Evolutionary conservation across 2,797 vertebrate genomes (phyloP), one percentile per base, ranked within the genome.

Genomic region (Carapus acus): DNA sequence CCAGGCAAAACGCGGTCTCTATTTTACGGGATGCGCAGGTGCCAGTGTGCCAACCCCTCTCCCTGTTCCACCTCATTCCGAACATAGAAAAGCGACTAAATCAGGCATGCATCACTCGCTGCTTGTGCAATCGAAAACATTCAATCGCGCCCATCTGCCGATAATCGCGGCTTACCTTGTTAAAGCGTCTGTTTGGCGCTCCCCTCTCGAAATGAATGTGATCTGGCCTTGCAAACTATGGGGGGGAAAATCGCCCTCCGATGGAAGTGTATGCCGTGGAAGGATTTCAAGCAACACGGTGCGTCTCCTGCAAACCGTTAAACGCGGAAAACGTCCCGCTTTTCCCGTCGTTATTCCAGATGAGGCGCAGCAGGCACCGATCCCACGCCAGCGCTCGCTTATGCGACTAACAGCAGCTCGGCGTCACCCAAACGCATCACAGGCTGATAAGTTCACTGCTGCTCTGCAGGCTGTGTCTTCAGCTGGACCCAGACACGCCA

Each of bases 341-440:
- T 69, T 69, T 67, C 69, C 78, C 74, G 77, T 67, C 69, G 76
- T 64, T 77, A 65, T 70, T 83, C 75, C 83, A 80, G 82, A 74
- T 74, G 83, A 83, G 81, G 74, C 76, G 83, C 82, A 80, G 83
- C 78, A 81, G 81, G 76, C 71, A 81, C 67, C 73, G 86, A 86
- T 81, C 83, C 84, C 78, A 77, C 82, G 81, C 80, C 73, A 69
- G 84, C 73, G 69, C 83, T 54, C 57, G 69, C 46, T 73, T 69
- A 61, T 77, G 80, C 83, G 85, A 79, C 82, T 85, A 57, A 36
- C 59, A 75, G 66, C 74, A 84, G 82, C 82, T 74, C 79, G 76
- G 81, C 82, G 81, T 85, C 85, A 87, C 73, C 77, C 76, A 72
- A 76, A 81, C 52, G 86, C 85, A 87, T 87, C 87, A 87, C 79